These are phyloP conservation scores for Pterostichus niger DNA, from an alignment of 2,888 invertebrate species.

Conservation along the genomic window DNA sequence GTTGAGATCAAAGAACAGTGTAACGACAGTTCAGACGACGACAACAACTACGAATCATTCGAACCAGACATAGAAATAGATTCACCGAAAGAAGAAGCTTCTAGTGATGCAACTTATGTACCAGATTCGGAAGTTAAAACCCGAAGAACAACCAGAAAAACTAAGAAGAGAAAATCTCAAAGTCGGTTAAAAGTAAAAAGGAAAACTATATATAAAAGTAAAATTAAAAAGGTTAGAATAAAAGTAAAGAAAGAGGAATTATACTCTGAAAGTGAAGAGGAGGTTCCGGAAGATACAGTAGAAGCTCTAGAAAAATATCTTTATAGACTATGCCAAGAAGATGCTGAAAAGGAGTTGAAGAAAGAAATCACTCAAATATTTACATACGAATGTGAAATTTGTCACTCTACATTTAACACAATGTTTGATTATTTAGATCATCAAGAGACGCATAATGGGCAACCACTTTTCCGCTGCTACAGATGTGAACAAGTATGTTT, in stretches of 20 bases:
- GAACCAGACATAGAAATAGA: conserved; percentile 43
- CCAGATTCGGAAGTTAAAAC: not conserved
- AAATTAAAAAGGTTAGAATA: conserved; percentile 11
- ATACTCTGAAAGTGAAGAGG: conserved; percentile 42
- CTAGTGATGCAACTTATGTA: not conserved
- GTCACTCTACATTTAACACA: conserved; percentile 69
- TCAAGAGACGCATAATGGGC: conserved; percentile 71
- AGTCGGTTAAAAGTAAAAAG: conserved; percentile 25
- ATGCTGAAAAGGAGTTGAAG: conserved; percentile 67
- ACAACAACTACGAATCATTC: conserved; percentile 42
- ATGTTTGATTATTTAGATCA: conserved; percentile 72
- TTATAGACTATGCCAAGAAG: conserved; percentile 61
- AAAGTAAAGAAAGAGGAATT: conserved; percentile 17
- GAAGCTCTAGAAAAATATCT: conserved; percentile 64
- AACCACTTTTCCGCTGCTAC: conserved; percentile 72
- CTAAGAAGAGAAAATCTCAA: conserved; percentile 12
- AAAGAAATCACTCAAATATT: conserved; percentile 66
- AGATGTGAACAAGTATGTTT: conserved; percentile 70
- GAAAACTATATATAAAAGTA: conserved; percentile 20
- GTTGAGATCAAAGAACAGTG: conserved; percentile 28
- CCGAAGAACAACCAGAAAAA: conserved; percentile 25
- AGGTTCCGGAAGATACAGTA: conserved; percentile 44
- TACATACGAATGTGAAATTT: conserved; percentile 71
- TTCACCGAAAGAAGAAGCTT: conserved; percentile 38
- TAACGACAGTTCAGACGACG: conserved; percentile 57